A percentile compares a stretch with the other conserved stretches of the same genome.
Conservation (phyloP, 2,888 invertebrate genomes). For the Xylocampa areola region DNA sequence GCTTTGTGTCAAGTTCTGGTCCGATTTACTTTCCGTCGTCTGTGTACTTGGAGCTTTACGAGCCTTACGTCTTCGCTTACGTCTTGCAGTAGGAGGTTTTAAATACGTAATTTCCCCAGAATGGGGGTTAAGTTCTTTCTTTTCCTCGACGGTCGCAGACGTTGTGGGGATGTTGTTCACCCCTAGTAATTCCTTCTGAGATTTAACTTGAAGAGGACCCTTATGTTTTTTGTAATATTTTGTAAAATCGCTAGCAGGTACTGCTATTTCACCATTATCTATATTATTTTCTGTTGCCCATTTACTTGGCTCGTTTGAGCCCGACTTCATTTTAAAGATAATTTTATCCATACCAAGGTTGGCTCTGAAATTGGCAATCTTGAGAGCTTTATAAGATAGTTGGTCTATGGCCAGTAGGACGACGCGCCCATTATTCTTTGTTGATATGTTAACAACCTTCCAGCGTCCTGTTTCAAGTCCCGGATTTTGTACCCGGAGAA, state of each 20-base stretch:
- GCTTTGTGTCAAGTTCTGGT: background rate
- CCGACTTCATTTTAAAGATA: constrained; percentile 11
- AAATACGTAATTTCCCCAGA: background rate
- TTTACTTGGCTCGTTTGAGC: background rate
- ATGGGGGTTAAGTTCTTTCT: background rate
- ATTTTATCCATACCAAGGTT: constrained; percentile 33
- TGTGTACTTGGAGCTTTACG: background rate
- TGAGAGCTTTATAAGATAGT: constrained; percentile 23
- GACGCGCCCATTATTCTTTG: background rate
- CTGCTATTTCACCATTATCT: background rate
- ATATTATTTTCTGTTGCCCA: background rate
- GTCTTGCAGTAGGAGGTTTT: background rate
- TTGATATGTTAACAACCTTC: constrained; percentile 3
- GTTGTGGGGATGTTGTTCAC: background rate
- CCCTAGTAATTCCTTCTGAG: background rate
- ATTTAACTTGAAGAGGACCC: background rate
- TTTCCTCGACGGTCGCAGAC: background rate
- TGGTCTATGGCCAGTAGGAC: constrained; percentile 19
- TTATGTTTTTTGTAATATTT: background rate
- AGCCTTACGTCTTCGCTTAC: background rate
- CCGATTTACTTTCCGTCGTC: background rate
- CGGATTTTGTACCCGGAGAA: constrained; percentile 38
- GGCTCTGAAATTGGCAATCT: constrained; percentile 14
- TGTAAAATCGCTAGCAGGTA: background rate
- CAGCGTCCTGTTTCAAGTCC: constrained; percentile 27